Percentiles rank a stretch among this genome's conserved stretches.
These are phyloP conservation scores for Prionace glauca DNA, from an alignment of 2,797 vertebrate species.

Conservation along the genomic window DNA sequence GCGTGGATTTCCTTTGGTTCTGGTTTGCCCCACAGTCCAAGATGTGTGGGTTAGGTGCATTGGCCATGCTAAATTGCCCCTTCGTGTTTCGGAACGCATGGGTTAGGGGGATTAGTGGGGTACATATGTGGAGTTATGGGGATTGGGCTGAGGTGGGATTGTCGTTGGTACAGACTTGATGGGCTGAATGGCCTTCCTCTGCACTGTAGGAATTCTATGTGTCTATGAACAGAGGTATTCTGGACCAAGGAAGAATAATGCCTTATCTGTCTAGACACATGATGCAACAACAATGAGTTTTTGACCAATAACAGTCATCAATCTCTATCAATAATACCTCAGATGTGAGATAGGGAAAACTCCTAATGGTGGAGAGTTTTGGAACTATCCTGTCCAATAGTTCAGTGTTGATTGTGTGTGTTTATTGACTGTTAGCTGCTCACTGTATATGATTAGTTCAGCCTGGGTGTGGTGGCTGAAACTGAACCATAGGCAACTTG, in stretches of 20 bases:
- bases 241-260: neutral
- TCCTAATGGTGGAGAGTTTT: neutral
- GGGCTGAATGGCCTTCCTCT: no score
- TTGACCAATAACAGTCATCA: neutral
- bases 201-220: no score
- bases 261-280: neutral
- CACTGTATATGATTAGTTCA: neutral
- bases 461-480: neutral
- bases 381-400: neutral
- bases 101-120: no score
- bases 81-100: no score
- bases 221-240: no score
- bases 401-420: neutral
- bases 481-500: neutral
- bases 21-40: no score
- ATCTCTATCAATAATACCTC: neutral
- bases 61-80: no score
- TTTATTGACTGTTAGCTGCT: neutral
- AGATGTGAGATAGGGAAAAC: neutral
- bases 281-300: neutral
- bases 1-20: no score
- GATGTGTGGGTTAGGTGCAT: no score
- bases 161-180: no score
- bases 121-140: no score
- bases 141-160: no score